A percentile compares a stretch with the other conserved stretches of the same genome.
Evolutionary conservation across 1,140 invertebrate genomes (phyloP).

Genomic region (Odontomachus brunneus): DNA sequence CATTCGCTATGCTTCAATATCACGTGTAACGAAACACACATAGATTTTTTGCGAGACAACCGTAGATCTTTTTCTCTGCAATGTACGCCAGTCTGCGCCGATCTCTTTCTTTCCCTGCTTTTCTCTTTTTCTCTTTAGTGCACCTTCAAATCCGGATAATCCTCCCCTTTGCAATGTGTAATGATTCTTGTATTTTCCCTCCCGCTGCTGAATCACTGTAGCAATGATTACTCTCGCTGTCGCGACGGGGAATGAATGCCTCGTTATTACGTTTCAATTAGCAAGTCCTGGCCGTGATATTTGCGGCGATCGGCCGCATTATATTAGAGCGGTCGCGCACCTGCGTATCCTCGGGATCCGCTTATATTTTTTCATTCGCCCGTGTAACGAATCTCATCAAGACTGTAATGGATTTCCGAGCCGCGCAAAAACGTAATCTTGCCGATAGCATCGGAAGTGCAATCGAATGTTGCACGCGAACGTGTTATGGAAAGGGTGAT

Average conservation of each 20-base stretch:
- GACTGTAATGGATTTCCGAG: constrained; percentile 24
- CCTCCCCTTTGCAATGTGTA: constrained; percentile 1
- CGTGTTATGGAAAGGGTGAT: background rate
- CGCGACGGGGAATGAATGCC: constrained; percentile 46
- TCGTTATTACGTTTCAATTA: constrained; percentile 74
- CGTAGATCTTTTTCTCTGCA: background rate
- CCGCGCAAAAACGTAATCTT: background rate
- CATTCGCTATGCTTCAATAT: background rate
- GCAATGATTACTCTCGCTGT: constrained; percentile 43
- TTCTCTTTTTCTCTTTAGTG: constrained; percentile 1
- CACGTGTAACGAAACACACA: background rate
- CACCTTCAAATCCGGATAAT: constrained; percentile 62
- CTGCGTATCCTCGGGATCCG: background rate
- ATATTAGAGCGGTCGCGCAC: constrained; percentile 35
- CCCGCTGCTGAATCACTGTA: constrained; percentile 43
- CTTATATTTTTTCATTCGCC: constrained; percentile 32
- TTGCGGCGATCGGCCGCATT: constrained; percentile 49
- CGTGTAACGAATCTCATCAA: constrained; percentile 34
- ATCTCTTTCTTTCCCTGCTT: background rate
- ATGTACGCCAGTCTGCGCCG: background rate
- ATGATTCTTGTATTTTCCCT: constrained; percentile 54
- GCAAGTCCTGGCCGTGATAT: constrained; percentile 17
- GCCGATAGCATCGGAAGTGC: background rate
- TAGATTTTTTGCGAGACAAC: background rate
- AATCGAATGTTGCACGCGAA: constrained; percentile 6